phyloP scores from a whole-genome alignment of 1,140 invertebrate genomes.

The Cepaea nemoralis region DNA sequence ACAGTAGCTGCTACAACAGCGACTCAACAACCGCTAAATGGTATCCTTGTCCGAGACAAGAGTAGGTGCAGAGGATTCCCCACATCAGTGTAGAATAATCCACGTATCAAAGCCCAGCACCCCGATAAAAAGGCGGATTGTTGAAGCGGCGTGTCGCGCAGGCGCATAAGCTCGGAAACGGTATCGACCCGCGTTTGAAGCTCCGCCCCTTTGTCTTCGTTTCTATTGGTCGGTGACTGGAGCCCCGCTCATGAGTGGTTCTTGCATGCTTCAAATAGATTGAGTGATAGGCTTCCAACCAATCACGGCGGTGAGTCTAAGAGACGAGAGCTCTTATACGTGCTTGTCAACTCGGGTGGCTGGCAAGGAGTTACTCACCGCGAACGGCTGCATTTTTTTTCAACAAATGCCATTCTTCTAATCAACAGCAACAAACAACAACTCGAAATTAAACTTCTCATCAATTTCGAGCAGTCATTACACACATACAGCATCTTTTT shows the following conservation, averaged over 20 bases:
- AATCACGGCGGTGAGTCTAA: conserved; percentile 4
- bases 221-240: neutral
- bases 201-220: neutral
- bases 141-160: neutral
- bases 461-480: neutral
- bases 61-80: neutral
- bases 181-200: conserved; percentile 16
- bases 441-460: conserved; percentile 4
- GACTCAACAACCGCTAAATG: neutral
- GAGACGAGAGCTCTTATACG: neutral
- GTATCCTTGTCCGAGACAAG: neutral
- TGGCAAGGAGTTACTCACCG: neutral
- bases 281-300: neutral
- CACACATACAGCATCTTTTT: neutral
- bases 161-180: conserved; percentile 10
- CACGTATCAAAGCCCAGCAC: neutral
- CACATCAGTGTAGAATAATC: neutral
- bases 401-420: neutral
- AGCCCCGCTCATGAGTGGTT: conserved; percentile 5
- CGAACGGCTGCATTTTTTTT: conserved; percentile 7
- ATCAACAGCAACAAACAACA: no score
- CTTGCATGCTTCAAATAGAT: neutral
- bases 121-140: neutral
- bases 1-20: neutral
- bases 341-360: neutral